Conservation (phyloP, 2,113 vertebrate genomes). For the Mixornis gularis region DNA sequence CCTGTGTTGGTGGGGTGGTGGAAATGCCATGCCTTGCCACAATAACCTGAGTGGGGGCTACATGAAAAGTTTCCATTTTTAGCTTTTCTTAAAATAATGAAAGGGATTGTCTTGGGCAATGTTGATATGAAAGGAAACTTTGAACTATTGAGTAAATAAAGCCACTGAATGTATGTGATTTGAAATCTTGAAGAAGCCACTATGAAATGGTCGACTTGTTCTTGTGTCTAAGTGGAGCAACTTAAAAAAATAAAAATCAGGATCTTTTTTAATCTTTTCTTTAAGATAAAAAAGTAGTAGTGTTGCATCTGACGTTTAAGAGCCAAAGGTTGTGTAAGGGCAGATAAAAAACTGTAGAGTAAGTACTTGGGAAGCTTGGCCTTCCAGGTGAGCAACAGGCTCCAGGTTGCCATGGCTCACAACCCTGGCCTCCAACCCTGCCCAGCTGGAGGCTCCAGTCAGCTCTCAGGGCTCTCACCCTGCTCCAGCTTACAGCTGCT, state of each 20-base stretch:
- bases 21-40: slow-evolving; percentile 3
- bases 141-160: slow-evolving; percentile 19
- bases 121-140: neutral
- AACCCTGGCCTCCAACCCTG: neutral
- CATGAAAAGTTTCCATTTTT: slow-evolving; percentile 8
- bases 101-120: neutral
- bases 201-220: neutral
- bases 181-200: neutral
- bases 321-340: neutral
- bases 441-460: rapidly evolving
- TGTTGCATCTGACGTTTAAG: neutral
- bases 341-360: neutral
- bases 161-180: neutral
- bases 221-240: neutral
- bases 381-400: neutral
- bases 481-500: neutral
- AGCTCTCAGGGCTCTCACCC: neutral
- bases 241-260: neutral
- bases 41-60: neutral
- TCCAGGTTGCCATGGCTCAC: neutral
- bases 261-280: neutral
- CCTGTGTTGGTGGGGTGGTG: neutral
- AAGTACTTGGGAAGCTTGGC: neutral
- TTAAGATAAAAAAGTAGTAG: neutral
- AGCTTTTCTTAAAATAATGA: slow-evolving; percentile 7